phyloP scores from a whole-genome alignment of 2,797 vertebrate species.

The Chelmon rostratus region DNA sequence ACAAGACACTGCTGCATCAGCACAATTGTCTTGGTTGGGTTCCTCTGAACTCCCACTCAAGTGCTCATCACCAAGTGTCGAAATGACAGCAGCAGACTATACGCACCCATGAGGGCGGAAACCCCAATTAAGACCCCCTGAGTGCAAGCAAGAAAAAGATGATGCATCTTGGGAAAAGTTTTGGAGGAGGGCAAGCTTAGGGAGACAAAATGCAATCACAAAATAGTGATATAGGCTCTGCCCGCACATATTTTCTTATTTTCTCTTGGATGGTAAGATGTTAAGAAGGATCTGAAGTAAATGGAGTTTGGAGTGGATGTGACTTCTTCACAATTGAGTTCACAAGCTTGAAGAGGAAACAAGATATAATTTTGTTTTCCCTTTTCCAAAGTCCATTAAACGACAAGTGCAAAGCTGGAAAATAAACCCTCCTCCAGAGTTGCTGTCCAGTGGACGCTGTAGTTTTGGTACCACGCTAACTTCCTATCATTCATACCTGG shows the following conservation, averaged over 20 bases:
- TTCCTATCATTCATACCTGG: conserved; percentile 33
- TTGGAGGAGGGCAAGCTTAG: conserved; percentile 2
- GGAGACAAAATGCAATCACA: not conserved
- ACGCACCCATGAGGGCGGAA: not conserved
- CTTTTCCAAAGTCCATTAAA: conserved; percentile 47
- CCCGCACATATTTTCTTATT: conserved; percentile 21
- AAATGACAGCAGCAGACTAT: conserved; percentile 14
- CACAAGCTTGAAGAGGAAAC: conserved; percentile 33
- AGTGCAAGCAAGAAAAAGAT: conserved; percentile 17
- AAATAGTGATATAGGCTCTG: not conserved
- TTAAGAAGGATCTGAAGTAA: conserved; percentile 25
- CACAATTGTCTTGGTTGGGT: conserved; percentile 6
- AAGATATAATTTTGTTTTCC: conserved; percentile 12
- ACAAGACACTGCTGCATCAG: conserved; percentile 30
- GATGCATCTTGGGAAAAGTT: conserved; percentile 4
- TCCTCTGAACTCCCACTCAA: conserved; percentile 22
- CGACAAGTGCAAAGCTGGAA: conserved; percentile 19
- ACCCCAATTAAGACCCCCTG: not conserved
- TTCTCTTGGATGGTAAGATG: conserved; percentile 11
- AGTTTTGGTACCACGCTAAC: conserved; percentile 29
- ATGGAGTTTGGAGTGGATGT: conserved; percentile 20
- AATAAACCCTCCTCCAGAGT: conserved; percentile 16
- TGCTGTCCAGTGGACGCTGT: conserved; percentile 11
- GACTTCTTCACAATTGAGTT: conserved; percentile 35
- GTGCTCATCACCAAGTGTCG: conserved; percentile 8